Percentiles rank a stretch among this genome's conserved stretches.
Evolutionary conservation across 1,140 invertebrate species (phyloP).

Genomic region (Drosophila elegans): DNA sequence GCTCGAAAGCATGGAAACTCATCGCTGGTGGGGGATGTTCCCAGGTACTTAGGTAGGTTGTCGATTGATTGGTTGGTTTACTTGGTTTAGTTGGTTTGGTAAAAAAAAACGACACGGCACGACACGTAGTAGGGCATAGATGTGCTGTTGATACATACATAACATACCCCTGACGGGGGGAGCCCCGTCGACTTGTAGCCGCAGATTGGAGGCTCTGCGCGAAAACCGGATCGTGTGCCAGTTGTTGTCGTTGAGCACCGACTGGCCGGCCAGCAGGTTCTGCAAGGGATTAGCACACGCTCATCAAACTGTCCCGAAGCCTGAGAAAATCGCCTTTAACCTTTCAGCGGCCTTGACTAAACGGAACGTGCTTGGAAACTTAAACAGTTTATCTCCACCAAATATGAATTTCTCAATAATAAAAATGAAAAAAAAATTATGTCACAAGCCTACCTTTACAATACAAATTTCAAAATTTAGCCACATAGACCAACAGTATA

Average conservation of each 20-base stretch:
- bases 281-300: slow-evolving; percentile 81
- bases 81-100: slow-evolving; percentile 40
- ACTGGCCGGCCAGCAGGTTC: slow-evolving; percentile 92
- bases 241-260: slow-evolving; percentile 94
- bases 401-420: no score
- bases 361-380: no score
- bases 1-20: slow-evolving; percentile 18
- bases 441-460: no score
- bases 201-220: slow-evolving; percentile 92
- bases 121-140: slow-evolving; percentile 85
- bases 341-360: neutral
- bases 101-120: slow-evolving; percentile 85
- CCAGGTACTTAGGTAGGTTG: slow-evolving; percentile 18
- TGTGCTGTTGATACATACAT: slow-evolving; percentile 89
- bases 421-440: no score
- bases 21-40: slow-evolving; percentile 17
- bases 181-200: slow-evolving; percentile 94
- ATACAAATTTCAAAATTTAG: no score
- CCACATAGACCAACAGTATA: no score
- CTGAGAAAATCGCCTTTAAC: slow-evolving; percentile 2
- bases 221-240: slow-evolving; percentile 97
- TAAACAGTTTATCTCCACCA: no score
- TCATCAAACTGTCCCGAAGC: slow-evolving; percentile 3
- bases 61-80: slow-evolving; percentile 32
- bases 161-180: slow-evolving; percentile 92